A percentile compares a stretch with the other conserved stretches of the same genome.
Evolutionary conservation across 2,888 invertebrate species (phyloP).

Genomic region (Halocaridina rubra): DNA sequence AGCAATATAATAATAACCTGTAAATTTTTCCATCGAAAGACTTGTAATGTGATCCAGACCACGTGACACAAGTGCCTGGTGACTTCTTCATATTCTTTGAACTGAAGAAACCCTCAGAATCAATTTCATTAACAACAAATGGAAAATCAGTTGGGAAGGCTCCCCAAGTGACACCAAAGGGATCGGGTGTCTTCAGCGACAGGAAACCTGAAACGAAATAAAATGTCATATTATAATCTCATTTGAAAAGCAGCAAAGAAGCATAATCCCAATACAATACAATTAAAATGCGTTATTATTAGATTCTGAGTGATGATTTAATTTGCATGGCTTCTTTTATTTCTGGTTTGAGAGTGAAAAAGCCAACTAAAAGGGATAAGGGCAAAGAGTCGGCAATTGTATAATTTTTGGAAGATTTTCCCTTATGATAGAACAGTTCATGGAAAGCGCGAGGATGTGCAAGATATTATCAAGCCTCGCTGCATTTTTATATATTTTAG

Average conservation of each 20-base stretch:
- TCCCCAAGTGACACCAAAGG: background rate
- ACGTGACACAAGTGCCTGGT: slow-evolving; percentile 79
- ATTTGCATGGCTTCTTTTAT: too few species aligned
- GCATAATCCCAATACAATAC: too few species aligned
- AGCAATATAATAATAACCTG: slow-evolving; percentile 57
- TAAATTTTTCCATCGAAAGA: slow-evolving; percentile 86
- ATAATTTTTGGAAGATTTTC: background rate
- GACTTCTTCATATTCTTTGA: slow-evolving; percentile 1
- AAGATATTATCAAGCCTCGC: background rate
- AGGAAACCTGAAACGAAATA: background rate
- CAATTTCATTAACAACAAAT: background rate
- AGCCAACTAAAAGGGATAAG: too few species aligned
- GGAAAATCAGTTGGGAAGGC: slow-evolving; percentile 2
- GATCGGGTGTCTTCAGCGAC: background rate
- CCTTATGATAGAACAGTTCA: background rate
- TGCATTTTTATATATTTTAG: background rate
- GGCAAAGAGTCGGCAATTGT: background rate
- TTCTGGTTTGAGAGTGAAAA: too few species aligned
- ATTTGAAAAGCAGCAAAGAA: too few species aligned
- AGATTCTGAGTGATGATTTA: too few species aligned
- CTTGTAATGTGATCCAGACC: slow-evolving; percentile 70
- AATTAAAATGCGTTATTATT: too few species aligned
- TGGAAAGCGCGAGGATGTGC: background rate
- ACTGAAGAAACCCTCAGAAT: background rate
- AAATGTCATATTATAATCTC: too few species aligned